phyloP scores from a whole-genome alignment of 1,140 invertebrate genomes.

The Lycorma delicatula region DNA sequence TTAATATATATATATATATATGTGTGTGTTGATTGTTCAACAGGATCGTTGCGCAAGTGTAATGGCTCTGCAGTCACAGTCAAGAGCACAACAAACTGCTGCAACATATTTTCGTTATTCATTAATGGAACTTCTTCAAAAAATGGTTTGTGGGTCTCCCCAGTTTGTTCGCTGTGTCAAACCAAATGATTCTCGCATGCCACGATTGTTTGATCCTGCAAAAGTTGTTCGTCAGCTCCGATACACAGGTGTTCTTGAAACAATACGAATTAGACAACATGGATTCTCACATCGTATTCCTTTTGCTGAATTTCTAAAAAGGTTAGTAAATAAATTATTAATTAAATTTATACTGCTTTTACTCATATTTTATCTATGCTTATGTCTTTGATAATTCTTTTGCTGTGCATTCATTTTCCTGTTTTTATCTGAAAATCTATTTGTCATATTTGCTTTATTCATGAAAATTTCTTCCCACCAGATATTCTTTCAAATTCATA shows the following conservation, averaged over 20 bases:
- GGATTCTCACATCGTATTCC: conserved; percentile 72
- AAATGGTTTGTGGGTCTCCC: conserved; percentile 69
- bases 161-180: conserved; percentile 80
- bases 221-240: conserved; percentile 68
- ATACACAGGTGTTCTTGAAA: conserved; percentile 75
- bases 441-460: no score
- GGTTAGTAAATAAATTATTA: no score
- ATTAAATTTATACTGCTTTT: no score
- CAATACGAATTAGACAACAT: conserved; percentile 68
- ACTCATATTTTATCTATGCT: no score
- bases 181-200: conserved; percentile 63
- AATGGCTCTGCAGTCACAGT: conserved; percentile 62
- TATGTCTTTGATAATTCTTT: no score
- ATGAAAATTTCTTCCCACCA: no score
- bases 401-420: no score
- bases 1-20: no score
- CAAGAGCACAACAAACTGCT: conserved; percentile 72
- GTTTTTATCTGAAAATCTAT: no score
- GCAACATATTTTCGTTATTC: conserved; percentile 78
- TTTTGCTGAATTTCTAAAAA: conserved; percentile 70
- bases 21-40: background rate
- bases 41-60: conserved; percentile 46
- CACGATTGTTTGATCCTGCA: conserved; percentile 56
- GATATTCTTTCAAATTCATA: no score
- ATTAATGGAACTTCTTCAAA: conserved; percentile 74